A percentile compares a stretch with the other conserved stretches of the same genome.
Conservation (phyloP, 1,140 invertebrate species). For the Yoshiicerus persimilis region DNA sequence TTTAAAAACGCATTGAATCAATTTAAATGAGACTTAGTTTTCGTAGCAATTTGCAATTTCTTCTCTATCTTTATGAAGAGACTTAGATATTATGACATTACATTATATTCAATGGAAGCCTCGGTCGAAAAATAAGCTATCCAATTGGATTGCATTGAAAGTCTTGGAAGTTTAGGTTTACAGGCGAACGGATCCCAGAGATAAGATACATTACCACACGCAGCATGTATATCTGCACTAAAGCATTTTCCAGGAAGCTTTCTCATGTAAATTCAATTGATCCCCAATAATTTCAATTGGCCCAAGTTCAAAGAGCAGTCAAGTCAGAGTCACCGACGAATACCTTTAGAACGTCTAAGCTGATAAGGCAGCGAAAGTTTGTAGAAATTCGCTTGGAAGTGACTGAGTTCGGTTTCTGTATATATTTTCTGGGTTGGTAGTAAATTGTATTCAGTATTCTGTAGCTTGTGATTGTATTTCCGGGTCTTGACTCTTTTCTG, state of each 20-base stretch:
- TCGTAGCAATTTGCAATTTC: background rate
- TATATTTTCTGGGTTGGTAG: too few relatives aligned
- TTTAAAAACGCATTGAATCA: background rate
- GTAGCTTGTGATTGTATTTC: background rate
- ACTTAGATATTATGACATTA: background rate
- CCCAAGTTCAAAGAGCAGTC: conserved; percentile 29
- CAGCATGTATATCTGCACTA: background rate
- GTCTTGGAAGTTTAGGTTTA: background rate
- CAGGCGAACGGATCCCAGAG: background rate
- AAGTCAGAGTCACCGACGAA: background rate
- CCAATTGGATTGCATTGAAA: background rate
- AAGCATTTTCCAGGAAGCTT: background rate
- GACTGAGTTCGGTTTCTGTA: background rate
- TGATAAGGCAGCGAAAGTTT: too few relatives aligned
- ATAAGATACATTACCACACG: background rate
- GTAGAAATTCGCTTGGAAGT: background rate
- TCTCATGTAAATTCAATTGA: conserved; percentile 40
- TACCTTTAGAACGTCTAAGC: background rate
- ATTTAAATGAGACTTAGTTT: background rate
- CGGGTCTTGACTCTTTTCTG: background rate
- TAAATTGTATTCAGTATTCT: background rate
- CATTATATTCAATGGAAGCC: background rate
- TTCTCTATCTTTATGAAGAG: background rate
- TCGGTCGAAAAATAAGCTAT: background rate
- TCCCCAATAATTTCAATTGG: conserved; percentile 40